Conservation (phyloP, 2,888 invertebrate genomes). For the Tuberolachnus salignus region DNA sequence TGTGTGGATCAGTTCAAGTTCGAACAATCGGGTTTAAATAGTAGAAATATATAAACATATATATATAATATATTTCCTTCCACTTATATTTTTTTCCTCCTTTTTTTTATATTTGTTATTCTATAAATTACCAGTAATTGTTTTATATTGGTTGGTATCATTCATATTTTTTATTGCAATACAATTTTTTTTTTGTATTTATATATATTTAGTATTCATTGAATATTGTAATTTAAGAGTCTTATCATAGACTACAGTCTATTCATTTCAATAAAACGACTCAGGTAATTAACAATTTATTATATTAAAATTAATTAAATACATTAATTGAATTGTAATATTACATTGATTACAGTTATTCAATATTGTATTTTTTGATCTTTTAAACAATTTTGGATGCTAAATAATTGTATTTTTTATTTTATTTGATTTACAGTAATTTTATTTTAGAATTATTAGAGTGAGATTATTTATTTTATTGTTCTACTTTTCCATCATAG, state of each 20-base stretch:
- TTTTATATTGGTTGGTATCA: conserved; percentile 19
- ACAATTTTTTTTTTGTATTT: conserved; percentile 15
- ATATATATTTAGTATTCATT: no score
- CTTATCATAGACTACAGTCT: background rate
- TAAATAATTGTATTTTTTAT: conserved; percentile 17
- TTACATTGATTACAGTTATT: background rate
- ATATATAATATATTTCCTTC: conserved; percentile 9
- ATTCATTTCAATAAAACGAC: background rate
- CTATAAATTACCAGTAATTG: conserved; percentile 3
- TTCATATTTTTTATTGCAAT: conserved; percentile 28
- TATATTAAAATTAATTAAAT: conserved; percentile 12
- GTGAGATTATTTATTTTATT: conserved; percentile 55
- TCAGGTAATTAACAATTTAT: background rate
- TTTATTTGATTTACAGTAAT: conserved; percentile 32
- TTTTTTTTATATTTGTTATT: conserved; percentile 35
- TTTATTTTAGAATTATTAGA: conserved; percentile 50
- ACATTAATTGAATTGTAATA: conserved; percentile 22
- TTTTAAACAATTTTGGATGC: conserved; percentile 6
- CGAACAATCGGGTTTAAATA: conserved; percentile 31
- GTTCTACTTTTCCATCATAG: conserved; percentile 44
- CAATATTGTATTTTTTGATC: conserved; percentile 20
- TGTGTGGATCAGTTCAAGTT: conserved; percentile 66
- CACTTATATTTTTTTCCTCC: conserved; percentile 9
- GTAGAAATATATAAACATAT: background rate
- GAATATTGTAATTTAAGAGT: conserved; percentile 10